Conservation (phyloP, 2,113 vertebrate species). For the Vombatus ursinus region DNA sequence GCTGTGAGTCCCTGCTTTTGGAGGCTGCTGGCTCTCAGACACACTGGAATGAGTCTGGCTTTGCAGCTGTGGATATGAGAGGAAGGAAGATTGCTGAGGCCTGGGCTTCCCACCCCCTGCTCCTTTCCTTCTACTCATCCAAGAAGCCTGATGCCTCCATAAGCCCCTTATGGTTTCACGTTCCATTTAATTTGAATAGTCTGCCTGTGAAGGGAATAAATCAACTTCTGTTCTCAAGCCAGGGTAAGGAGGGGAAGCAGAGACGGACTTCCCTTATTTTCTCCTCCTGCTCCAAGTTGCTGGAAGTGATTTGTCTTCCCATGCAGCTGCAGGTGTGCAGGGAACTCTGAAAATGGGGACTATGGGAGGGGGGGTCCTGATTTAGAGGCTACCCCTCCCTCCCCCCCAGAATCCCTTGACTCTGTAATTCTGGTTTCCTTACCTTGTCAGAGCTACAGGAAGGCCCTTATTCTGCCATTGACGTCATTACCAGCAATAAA, state of each 20-base stretch:
- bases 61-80: conserved; percentile 79
- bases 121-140: conserved; percentile 77
- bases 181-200: conserved; percentile 84
- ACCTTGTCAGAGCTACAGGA: neutral
- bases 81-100: conserved; percentile 67
- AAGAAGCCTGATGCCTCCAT: conserved; percentile 79
- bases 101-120: conserved; percentile 40
- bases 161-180: conserved; percentile 79
- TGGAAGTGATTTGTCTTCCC: conserved; percentile 18
- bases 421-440: conserved; percentile 5
- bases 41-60: conserved; percentile 63
- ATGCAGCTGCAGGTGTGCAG: neutral
- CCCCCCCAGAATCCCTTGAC: neutral
- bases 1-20: conserved; percentile 62
- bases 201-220: conserved; percentile 83
- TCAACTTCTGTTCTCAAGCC: conserved; percentile 77
- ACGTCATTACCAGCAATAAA: neutral
- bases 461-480: neutral
- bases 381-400: neutral
- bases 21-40: conserved; percentile 70
- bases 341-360: neutral
- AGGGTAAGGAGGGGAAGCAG: neutral
- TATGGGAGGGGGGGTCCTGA: neutral
- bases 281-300: neutral
- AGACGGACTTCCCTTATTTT: conserved; percentile 1